phyloP scores from a whole-genome alignment of 2,888 invertebrate species.

The Salpingus planirostris region DNA sequence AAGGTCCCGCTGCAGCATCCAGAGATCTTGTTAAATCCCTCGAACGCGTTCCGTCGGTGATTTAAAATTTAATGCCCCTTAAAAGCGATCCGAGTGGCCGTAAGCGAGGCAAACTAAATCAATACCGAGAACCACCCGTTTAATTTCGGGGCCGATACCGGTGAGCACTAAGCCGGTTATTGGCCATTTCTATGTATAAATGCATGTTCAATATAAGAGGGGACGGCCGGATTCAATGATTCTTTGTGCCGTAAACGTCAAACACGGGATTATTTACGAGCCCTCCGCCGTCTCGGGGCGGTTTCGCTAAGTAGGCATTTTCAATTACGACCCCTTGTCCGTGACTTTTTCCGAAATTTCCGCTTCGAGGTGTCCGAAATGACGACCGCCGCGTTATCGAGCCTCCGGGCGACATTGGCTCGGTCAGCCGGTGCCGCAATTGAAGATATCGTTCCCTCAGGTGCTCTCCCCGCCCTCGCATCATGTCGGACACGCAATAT shows the following conservation, averaged over 20 bases:
- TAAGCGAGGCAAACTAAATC: too few relatives aligned
- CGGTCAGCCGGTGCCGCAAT: constrained; percentile 21
- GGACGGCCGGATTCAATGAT: constrained; percentile 18
- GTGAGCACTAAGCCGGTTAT: constrained; percentile 14
- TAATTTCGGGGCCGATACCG: constrained; percentile 15
- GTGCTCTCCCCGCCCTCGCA: constrained; percentile 16
- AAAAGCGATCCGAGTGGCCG: too few relatives aligned
- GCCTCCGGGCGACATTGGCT: constrained; percentile 19
- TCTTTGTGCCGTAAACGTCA: constrained; percentile 16
- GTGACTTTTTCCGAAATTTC: constrained; percentile 5
- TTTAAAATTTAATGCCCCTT: too few relatives aligned
- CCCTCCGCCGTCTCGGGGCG: not conserved
- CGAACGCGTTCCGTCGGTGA: too few relatives aligned
- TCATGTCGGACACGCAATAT: constrained; percentile 16
- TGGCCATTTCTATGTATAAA: constrained; percentile 20
- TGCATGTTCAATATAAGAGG: constrained; percentile 12
- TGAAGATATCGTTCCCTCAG: constrained; percentile 22
- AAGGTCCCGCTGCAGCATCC: too few relatives aligned
- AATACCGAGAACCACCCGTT: constrained; percentile 6
- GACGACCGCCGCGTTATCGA: constrained; percentile 22
- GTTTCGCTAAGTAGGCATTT: not conserved
- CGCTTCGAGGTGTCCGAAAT: constrained; percentile 19
- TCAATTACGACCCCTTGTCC: not conserved
- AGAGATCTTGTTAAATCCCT: too few relatives aligned
- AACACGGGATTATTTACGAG: constrained; percentile 1